Evolutionary conservation across 1,140 invertebrate species (phyloP).

Genomic region (Apolygus lucorum): DNA sequence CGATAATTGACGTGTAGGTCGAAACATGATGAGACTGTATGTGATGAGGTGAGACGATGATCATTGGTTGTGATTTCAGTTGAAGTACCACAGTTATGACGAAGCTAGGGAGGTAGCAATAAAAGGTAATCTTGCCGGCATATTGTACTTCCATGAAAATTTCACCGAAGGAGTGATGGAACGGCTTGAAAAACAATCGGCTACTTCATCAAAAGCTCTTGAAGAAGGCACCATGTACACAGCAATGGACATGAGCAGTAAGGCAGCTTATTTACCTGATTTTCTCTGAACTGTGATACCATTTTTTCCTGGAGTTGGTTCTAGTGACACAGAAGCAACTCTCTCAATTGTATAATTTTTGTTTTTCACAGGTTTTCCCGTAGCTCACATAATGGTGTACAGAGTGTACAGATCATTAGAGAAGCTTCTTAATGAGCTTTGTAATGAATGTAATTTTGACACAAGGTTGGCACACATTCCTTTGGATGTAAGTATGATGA

Average conservation of each 20-base stretch:
- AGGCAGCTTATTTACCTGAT: constrained; percentile 10
- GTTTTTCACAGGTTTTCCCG: background rate
- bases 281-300: background rate
- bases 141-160: constrained; percentile 73
- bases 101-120: constrained; percentile 61
- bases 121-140: constrained; percentile 71
- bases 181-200: constrained; percentile 55
- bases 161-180: constrained; percentile 72
- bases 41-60: too few relatives aligned
- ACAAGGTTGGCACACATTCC: constrained; percentile 25
- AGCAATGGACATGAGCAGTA: constrained; percentile 84
- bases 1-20: background rate
- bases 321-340: background rate
- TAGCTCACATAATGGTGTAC: background rate
- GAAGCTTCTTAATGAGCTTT: constrained; percentile 22
- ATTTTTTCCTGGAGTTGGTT: background rate
- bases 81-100: constrained; percentile 25
- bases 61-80: constrained; percentile 20
- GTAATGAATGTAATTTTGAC: constrained; percentile 18
- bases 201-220: constrained; percentile 64
- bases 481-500: too few relatives aligned
- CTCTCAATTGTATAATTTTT: background rate
- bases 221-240: constrained; percentile 70
- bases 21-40: background rate
- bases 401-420: constrained; percentile 2